Percentiles rank a stretch among this genome's conserved stretches.
These are phyloP conservation scores for Maylandia zebra DNA, from an alignment of 2,113 vertebrate species.

Conservation along the genomic window DNA sequence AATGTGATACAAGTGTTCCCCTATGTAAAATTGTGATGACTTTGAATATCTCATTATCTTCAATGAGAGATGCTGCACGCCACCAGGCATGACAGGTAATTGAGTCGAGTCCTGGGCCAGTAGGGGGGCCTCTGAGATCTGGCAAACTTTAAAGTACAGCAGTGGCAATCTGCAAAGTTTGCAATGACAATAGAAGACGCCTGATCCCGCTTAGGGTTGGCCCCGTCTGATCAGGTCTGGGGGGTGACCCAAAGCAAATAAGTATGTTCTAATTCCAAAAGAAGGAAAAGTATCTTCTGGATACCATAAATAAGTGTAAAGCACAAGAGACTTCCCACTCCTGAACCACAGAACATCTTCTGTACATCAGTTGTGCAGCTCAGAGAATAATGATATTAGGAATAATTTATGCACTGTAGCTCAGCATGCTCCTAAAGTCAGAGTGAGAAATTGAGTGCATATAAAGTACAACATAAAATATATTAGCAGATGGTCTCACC, in stretches of 20 bases:
- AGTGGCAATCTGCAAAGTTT: neutral
- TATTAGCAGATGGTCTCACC: neutral
- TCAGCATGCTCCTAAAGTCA: neutral
- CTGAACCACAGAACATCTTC: neutral
- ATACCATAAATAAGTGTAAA: neutral
- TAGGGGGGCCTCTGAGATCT: neutral
- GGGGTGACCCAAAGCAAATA: neutral
- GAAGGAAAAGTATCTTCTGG: neutral
- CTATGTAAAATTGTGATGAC: neutral
- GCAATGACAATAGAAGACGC: neutral
- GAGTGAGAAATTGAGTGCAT: neutral
- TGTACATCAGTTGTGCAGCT: neutral
- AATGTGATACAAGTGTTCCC: neutral
- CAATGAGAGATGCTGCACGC: rapidly evolving
- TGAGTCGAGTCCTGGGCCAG: rapidly evolving
- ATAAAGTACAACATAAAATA: neutral
- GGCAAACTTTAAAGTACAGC: neutral
- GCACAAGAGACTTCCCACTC: neutral
- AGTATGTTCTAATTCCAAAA: neutral
- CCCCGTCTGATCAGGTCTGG: rapidly evolving
- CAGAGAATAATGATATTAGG: neutral
- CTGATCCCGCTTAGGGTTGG: neutral
- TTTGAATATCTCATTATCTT: neutral
- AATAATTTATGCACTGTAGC: neutral
- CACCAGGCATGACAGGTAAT: neutral